Percentiles rank a stretch among this genome's conserved stretches.
Conservation (phyloP, 2,797 vertebrate species). For the Crypturellus tataupa region DNA sequence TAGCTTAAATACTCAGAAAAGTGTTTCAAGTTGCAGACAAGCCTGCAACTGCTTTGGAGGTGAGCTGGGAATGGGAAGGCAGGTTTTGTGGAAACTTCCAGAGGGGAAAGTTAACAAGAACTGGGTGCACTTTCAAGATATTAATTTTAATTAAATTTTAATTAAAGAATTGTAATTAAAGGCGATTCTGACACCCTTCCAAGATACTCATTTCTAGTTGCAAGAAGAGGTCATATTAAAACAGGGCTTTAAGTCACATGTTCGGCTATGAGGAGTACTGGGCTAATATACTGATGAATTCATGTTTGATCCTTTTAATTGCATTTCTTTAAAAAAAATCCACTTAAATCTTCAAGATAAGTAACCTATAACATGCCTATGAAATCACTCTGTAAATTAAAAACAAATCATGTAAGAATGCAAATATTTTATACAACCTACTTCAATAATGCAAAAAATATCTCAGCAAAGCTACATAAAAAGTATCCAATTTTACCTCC, state of each 20-base stretch:
- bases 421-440: neutral
- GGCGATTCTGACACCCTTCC: constrained; percentile 39
- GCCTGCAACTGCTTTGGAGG: neutral
- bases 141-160: constrained; percentile 32
- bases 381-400: constrained; percentile 48
- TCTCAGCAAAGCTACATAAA: neutral
- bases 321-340: neutral
- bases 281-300: neutral
- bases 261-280: constrained; percentile 35
- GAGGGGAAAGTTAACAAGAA: neutral
- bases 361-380: constrained; percentile 1
- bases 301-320: constrained; percentile 41
- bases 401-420: neutral
- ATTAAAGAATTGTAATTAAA: constrained; percentile 54
- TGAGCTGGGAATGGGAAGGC: neutral
- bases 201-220: constrained; percentile 38
- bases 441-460: neutral
- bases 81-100: neutral
- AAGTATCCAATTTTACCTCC: neutral
- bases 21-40: neutral
- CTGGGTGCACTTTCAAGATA: constrained; percentile 1
- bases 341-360: constrained; percentile 38
- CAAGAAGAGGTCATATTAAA: neutral
- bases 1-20: neutral
- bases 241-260: neutral